These are phyloP conservation scores for Agonopterix arenella DNA, from an alignment of 2,888 invertebrate genomes.

Conservation along the genomic window DNA sequence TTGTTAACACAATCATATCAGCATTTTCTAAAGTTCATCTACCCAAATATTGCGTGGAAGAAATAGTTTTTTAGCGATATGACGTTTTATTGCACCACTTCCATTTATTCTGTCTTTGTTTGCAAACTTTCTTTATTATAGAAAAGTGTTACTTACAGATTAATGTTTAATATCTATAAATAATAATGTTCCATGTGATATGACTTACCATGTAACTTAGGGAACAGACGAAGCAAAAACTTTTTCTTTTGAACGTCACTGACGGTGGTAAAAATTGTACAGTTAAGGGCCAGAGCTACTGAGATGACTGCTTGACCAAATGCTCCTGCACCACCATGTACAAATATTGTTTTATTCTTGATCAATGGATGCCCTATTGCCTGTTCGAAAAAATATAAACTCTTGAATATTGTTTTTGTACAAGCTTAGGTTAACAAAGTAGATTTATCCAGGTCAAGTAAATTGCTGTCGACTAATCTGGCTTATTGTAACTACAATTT, in stretches of 20 bases:
- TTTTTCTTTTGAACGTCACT: slow-evolving; percentile 30
- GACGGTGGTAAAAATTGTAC: slow-evolving; percentile 36
- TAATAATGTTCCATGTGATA: background rate
- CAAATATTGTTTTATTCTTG: slow-evolving; percentile 21
- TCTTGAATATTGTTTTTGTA: background rate
- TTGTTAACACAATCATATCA: too few species aligned
- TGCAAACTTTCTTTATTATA: background rate
- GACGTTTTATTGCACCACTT: too few species aligned
- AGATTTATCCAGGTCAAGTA: too few species aligned
- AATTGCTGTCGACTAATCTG: too few species aligned
- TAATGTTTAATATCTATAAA: background rate
- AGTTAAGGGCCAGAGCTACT: slow-evolving; percentile 29
- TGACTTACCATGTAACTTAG: slow-evolving; percentile 32
- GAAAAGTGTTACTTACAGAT: background rate
- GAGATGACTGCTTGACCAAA: slow-evolving; percentile 46
- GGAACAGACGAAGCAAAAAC: slow-evolving; percentile 31
- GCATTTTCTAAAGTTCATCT: too few species aligned
- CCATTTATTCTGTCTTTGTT: too few species aligned
- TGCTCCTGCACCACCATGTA: slow-evolving; percentile 38
- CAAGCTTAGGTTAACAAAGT: background rate
- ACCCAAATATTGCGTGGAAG: too few species aligned
- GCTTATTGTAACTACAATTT: background rate
- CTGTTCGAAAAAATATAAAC: background rate
- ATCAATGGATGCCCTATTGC: background rate
- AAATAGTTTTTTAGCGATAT: too few species aligned